Conservation (phyloP, 2,888 invertebrate genomes). For the Aphelenchoides bicaudatus region DNA sequence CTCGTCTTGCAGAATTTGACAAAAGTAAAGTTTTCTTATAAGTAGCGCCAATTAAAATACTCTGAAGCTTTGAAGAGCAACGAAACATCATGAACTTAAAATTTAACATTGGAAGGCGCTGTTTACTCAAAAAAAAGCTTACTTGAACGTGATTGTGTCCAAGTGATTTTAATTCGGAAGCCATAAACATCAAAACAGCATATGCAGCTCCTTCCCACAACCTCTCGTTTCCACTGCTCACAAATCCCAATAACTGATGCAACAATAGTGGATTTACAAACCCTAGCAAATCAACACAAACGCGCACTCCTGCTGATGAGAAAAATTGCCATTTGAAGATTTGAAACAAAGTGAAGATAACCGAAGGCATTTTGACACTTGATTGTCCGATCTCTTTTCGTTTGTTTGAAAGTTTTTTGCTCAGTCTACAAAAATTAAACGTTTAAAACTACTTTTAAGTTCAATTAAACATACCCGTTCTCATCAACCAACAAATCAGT, state of each 20-base stretch:
- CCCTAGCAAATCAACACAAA: slow-evolving; percentile 45
- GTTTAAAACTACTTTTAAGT: too few relatives aligned
- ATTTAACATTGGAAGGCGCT: too few relatives aligned
- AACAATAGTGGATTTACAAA: slow-evolving; percentile 54
- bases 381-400: background rate
- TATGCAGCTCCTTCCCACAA: slow-evolving; percentile 54
- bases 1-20: slow-evolving; percentile 63
- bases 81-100: slow-evolving; percentile 57
- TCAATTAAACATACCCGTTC: background rate
- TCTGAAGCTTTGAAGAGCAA: slow-evolving; percentile 53
- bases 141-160: slow-evolving; percentile 44
- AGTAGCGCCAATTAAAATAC: slow-evolving; percentile 53
- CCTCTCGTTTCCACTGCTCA: background rate
- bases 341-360: slow-evolving; percentile 75
- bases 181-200: slow-evolving; percentile 50
- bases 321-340: slow-evolving; percentile 53
- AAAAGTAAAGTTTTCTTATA: slow-evolving; percentile 62
- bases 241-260: slow-evolving; percentile 36
- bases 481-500: too few relatives aligned
- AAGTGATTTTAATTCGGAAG: slow-evolving; percentile 51
- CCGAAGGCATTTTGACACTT: slow-evolving; percentile 70
- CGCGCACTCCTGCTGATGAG: slow-evolving; percentile 49
- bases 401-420: too few relatives aligned
- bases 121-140: slow-evolving; percentile 66
- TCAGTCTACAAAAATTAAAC: too few relatives aligned